phyloP scores from a whole-genome alignment of 2,888 invertebrate species.

The Uropetala carovei region DNA sequence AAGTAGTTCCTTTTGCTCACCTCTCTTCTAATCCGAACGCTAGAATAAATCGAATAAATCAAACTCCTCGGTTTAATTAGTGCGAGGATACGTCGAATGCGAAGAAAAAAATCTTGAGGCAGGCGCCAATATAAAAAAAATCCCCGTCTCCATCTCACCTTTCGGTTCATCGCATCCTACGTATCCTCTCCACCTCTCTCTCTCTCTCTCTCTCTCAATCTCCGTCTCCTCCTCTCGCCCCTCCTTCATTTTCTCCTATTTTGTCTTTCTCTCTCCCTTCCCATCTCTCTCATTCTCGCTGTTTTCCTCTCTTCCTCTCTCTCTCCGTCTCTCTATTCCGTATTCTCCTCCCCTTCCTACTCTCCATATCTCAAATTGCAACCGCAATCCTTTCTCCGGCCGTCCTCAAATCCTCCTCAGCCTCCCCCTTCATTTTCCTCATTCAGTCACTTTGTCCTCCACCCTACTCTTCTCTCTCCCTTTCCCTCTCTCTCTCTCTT shows the following conservation, averaged over 20 bases:
- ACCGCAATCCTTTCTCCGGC: conserved; percentile 2
- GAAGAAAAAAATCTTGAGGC: neutral
- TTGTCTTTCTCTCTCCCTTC: neutral
- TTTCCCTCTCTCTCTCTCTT: neutral
- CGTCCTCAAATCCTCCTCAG: conserved; percentile 10
- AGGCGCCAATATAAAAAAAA: neutral
- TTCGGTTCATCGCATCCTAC: no score
- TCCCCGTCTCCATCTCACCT: no score
- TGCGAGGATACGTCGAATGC: neutral
- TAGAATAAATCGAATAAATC: neutral
- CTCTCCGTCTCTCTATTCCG: no score
- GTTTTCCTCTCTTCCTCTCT: neutral
- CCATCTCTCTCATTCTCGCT: neutral
- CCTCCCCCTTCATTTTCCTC: neutral
- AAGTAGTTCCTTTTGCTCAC: no score
- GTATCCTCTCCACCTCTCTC: no score
- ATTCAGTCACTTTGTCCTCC: neutral
- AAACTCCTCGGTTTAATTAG: neutral
- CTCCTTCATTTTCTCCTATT: neutral
- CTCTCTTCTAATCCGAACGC: neutral
- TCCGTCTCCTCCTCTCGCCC: neutral
- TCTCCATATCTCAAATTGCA: neutral
- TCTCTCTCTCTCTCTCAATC: neutral
- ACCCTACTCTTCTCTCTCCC: neutral
- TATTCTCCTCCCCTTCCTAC: neutral